phyloP scores from a whole-genome alignment of 2,797 vertebrate genomes.

The Intellagama lesueurii region DNA sequence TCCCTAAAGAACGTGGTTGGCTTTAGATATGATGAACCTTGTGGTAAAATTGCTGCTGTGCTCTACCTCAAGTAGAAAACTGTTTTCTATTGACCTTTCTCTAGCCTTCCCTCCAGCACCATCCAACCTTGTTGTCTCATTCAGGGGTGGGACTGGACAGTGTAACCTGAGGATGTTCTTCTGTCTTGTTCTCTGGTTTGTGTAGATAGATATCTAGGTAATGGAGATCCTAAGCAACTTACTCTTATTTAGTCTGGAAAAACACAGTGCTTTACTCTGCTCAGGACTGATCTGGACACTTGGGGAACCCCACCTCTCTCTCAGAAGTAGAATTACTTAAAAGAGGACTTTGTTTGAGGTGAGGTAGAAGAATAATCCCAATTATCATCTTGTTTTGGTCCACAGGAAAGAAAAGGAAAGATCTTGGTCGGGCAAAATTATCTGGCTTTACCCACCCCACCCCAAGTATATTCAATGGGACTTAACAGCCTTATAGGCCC shows the following conservation, averaged over 20 bases:
- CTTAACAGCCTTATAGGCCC: background rate
- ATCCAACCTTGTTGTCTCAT: background rate
- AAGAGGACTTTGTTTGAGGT: background rate
- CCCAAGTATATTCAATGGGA: too few species aligned
- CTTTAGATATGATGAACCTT: too few species aligned
- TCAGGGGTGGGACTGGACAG: background rate
- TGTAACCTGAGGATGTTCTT: background rate
- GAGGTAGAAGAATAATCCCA: background rate
- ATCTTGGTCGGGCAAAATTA: background rate
- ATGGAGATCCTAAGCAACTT: background rate
- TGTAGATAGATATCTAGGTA: slow-evolving; percentile 11
- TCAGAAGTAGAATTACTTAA: background rate
- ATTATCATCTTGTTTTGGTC: too few species aligned
- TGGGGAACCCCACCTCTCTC: background rate
- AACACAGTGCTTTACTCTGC: background rate
- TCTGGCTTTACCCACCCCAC: background rate
- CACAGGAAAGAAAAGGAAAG: background rate
- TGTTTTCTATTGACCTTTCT: background rate
- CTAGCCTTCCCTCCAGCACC: background rate
- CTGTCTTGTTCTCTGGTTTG: background rate
- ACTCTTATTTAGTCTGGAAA: too few species aligned
- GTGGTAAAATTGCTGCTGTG: too few species aligned
- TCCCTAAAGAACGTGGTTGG: too few species aligned
- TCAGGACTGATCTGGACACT: background rate
- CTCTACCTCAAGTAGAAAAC: too few species aligned